These are phyloP conservation scores for Cynopterus sphinx DNA, from an alignment of 2,797 vertebrate species.

Conservation along the genomic window DNA sequence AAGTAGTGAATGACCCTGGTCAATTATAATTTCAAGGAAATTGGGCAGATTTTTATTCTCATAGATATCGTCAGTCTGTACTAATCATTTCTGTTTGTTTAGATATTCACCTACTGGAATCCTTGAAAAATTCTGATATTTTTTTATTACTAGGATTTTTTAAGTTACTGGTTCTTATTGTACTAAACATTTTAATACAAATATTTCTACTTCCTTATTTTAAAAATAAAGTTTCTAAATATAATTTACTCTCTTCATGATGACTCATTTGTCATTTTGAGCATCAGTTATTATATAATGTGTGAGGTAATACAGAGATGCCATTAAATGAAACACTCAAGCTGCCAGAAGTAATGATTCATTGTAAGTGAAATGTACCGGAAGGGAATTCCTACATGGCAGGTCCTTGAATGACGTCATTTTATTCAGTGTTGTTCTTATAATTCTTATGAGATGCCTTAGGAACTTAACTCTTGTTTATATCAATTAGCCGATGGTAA, in stretches of 20 bases:
- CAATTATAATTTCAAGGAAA: background rate
- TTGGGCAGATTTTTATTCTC: background rate
- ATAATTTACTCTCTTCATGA: background rate
- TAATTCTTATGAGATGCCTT: background rate
- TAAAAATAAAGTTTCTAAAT: background rate
- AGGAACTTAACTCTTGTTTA: background rate
- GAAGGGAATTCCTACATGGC: background rate
- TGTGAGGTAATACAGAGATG: background rate
- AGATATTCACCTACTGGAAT: background rate
- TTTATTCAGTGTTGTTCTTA: background rate
- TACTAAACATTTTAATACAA: background rate
- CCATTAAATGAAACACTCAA: background rate
- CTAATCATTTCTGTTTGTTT: slow-evolving; percentile 3
- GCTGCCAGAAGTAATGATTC: background rate
- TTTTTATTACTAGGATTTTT: slow-evolving; percentile 30
- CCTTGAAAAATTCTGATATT: background rate
- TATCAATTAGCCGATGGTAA: background rate
- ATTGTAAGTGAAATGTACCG: background rate
- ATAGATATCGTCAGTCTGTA: background rate
- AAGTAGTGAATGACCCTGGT: background rate
- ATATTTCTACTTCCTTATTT: background rate
- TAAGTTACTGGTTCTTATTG: slow-evolving; percentile 9
- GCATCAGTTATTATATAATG: background rate
- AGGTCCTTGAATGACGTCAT: background rate
- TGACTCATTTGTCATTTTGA: slow-evolving; percentile 5